phyloP scores from a whole-genome alignment of 2,113 vertebrate genomes.

The Aspidoscelis tigris region DNA sequence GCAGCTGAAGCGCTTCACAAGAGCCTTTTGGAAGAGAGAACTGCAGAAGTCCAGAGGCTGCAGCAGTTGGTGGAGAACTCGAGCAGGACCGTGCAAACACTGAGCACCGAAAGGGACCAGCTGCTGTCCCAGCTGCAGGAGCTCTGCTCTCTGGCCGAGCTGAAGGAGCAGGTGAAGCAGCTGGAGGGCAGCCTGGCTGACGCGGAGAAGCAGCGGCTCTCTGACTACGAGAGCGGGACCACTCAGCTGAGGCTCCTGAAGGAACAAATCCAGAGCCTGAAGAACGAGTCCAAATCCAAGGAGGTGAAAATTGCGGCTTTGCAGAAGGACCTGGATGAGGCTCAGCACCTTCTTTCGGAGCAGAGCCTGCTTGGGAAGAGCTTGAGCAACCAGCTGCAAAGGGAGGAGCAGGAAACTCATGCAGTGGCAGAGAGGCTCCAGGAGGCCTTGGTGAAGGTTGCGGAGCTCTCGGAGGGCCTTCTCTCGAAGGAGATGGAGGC shows the following conservation, averaged over 20 bases:
- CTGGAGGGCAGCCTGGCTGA: conserved; percentile 70
- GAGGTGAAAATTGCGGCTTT: conserved; percentile 85
- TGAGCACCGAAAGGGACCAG: conserved; percentile 77
- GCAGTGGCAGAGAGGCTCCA: conserved; percentile 73
- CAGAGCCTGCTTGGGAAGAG: conserved; percentile 75
- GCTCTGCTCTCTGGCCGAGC: conserved; percentile 53
- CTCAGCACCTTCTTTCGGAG: conserved; percentile 75
- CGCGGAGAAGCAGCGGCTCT: conserved; percentile 73
- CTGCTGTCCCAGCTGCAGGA: conserved; percentile 71
- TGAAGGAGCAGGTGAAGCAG: conserved; percentile 74
- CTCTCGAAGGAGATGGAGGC: conserved; percentile 62
- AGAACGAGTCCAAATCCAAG: conserved; percentile 78
- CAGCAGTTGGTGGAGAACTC: conserved; percentile 69
- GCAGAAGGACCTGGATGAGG: conserved; percentile 81
- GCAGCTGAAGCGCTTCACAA: conserved; percentile 67
- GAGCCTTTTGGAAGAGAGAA: conserved; percentile 65
- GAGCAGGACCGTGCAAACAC: conserved; percentile 55
- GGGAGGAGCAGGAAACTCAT: conserved; percentile 73
- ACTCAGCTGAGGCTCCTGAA: conserved; percentile 75
- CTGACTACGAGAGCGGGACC: conserved; percentile 70
- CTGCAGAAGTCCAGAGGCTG: conserved; percentile 79
- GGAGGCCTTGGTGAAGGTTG: conserved; percentile 70
- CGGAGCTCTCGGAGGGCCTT: conserved; percentile 76
- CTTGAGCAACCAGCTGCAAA: conserved; percentile 79
- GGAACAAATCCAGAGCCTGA: conserved; percentile 86